Conservation (phyloP, 2,888 invertebrate genomes). For the Cheilosia grossa region DNA sequence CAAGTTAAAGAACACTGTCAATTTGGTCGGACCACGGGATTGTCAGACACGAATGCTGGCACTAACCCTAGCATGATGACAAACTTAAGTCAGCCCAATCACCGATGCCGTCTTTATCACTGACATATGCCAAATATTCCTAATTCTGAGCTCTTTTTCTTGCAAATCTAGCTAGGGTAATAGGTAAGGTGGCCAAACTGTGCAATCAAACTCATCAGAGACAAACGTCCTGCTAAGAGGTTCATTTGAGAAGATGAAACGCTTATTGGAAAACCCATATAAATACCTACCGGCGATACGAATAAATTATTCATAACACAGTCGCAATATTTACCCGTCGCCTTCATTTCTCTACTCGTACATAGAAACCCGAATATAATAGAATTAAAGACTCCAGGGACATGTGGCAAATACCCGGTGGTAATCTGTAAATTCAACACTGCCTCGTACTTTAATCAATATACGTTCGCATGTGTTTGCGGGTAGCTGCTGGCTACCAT, state of each 20-base stretch:
- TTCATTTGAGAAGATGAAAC: not conserved
- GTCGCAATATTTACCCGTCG: constrained; percentile 34
- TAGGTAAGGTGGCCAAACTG: too few species aligned
- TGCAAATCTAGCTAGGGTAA: too few species aligned
- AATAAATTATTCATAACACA: constrained; percentile 55
- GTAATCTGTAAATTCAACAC: constrained; percentile 38
- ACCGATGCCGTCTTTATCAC: too few species aligned
- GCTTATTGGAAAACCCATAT: not conserved
- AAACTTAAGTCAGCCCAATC: too few species aligned
- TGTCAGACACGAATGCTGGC: too few species aligned
- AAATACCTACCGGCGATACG: not conserved
- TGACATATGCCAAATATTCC: too few species aligned
- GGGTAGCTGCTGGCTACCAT: not conserved
- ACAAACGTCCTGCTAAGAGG: too few species aligned
- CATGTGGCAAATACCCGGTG: constrained; percentile 16
- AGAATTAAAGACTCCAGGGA: constrained; percentile 22
- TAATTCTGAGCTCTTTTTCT: too few species aligned
- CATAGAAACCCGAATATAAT: constrained; percentile 4
- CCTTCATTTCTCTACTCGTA: not conserved
- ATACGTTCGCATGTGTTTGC: constrained; percentile 39
- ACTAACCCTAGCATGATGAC: too few species aligned
- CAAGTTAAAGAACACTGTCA: too few species aligned
- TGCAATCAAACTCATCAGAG: too few species aligned
- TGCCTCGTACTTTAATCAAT: constrained; percentile 62
- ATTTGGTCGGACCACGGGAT: too few species aligned